phyloP scores from a whole-genome alignment of 2,113 vertebrate species.

The Bucco capensis region DNA sequence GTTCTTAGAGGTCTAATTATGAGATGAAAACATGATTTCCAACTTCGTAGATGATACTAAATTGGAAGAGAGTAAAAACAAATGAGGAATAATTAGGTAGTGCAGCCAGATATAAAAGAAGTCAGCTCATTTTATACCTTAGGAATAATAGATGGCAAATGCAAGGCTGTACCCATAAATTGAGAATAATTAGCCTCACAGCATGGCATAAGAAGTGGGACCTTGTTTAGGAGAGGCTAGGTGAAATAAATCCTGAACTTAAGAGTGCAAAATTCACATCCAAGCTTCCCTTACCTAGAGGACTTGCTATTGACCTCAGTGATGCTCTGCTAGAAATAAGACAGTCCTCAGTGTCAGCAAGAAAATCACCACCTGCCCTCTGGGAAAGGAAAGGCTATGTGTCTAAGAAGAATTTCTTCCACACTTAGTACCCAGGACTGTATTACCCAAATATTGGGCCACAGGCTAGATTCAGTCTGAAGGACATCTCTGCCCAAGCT shows the following conservation, averaged over 20 bases:
- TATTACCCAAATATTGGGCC: background rate
- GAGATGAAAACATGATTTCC: conserved; percentile 76
- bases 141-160: conserved; percentile 73
- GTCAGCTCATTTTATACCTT: conserved; percentile 69
- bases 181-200: conserved; percentile 71
- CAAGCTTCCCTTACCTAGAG: background rate
- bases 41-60: conserved; percentile 75
- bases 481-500: background rate
- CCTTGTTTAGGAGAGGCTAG: conserved; percentile 3
- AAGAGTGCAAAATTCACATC: background rate
- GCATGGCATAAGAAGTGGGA: conserved; percentile 44
- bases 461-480: background rate
- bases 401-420: background rate
- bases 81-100: conserved; percentile 78
- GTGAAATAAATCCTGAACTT: background rate
- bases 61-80: conserved; percentile 79
- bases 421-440: background rate
- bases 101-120: conserved; percentile 73
- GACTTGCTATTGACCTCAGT: background rate
- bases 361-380: background rate
- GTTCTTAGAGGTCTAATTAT: conserved; percentile 73
- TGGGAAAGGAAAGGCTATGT: background rate
- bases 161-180: conserved; percentile 69
- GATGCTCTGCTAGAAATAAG: background rate
- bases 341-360: background rate